These are phyloP conservation scores for Micrasema minimum DNA, from an alignment of 1,140 invertebrate species.

Conservation along the genomic window DNA sequence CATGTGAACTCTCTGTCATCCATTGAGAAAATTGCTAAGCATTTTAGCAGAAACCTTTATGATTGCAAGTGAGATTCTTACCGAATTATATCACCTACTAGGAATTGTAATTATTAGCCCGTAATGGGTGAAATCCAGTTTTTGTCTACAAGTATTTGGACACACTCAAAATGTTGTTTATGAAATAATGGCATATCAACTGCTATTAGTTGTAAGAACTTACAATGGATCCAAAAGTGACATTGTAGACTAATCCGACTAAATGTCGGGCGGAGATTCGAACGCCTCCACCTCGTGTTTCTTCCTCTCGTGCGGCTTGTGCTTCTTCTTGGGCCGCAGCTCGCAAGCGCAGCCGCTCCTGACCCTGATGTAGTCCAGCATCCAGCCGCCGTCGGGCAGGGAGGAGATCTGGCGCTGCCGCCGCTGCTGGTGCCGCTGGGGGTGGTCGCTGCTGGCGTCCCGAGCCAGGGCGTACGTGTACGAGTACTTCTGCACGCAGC, in stretches of 20 bases:
- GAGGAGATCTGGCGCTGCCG: conserved; percentile 60
- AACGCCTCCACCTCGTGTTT: neutral
- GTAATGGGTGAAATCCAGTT: no score
- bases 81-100: no score
- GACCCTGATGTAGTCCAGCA: conserved; percentile 84
- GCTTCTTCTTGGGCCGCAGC: conserved; percentile 59
- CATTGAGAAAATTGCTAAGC: no score
- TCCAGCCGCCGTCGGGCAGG: conserved; percentile 68
- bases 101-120: no score
- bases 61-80: no score
- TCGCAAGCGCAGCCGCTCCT: conserved; percentile 86
- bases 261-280: conserved; percentile 30
- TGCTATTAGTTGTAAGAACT: neutral
- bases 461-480: conserved; percentile 85
- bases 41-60: no score
- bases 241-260: conserved; percentile 26
- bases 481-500: conserved; percentile 86
- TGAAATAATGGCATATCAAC: no score
- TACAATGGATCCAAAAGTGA: conserved; percentile 30
- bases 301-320: conserved; percentile 18
- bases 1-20: no score
- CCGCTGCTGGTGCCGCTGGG: conserved; percentile 61
- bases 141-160: no score
- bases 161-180: no score
- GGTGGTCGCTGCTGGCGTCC: conserved; percentile 58